These are phyloP conservation scores for Pseudomyrmex gracilis DNA, from an alignment of 1,140 invertebrate genomes.

Conservation along the genomic window DNA sequence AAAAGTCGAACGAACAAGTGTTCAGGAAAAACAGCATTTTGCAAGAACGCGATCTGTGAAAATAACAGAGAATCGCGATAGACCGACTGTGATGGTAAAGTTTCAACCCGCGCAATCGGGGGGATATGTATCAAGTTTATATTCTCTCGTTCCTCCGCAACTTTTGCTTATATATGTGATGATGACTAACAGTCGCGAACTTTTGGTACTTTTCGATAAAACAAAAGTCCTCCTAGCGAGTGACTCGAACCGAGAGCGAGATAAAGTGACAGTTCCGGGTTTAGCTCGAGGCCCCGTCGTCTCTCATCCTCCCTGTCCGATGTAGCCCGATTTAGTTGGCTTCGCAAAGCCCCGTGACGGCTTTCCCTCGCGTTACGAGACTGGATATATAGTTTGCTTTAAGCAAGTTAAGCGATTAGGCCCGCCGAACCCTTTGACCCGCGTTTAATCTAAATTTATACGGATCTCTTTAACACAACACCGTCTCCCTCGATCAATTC, in stretches of 20 bases:
- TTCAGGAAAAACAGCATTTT: background rate
- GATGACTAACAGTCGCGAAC: background rate
- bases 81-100: background rate
- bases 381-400: slow-evolving; percentile 56
- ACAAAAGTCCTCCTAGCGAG: slow-evolving; percentile 22
- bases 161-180: background rate
- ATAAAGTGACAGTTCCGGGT: slow-evolving; percentile 51
- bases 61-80: too few relatives aligned
- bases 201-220: slow-evolving; percentile 27
- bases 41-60: background rate
- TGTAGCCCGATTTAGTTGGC: slow-evolving; percentile 68
- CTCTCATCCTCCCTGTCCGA: background rate
- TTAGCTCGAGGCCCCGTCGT: slow-evolving; percentile 1
- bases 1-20: background rate
- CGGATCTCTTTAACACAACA: background rate
- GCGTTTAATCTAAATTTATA: slow-evolving; percentile 61
- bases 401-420: slow-evolving; percentile 73
- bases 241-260: slow-evolving; percentile 27
- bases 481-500: background rate
- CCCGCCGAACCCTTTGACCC: slow-evolving; percentile 50
- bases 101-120: background rate
- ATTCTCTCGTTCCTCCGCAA: background rate
- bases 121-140: background rate
- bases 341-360: slow-evolving; percentile 69
- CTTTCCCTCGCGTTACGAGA: background rate